phyloP scores from a whole-genome alignment of 1,140 invertebrate species.

The Panulirus ornatus region DNA sequence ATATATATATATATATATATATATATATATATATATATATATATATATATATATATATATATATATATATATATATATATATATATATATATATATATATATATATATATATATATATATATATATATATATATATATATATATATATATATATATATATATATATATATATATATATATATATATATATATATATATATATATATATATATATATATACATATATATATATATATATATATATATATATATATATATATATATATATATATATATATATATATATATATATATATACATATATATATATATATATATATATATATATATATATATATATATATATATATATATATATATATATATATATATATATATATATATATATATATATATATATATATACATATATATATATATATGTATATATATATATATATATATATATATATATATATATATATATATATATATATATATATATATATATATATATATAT shows the following conservation, averaged over 20 bases:
- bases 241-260: conserved; percentile 2
- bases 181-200: background rate
- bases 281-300: background rate
- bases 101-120: conserved; percentile 22
- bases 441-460: conserved; percentile 29
- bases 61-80: conserved; percentile 19
- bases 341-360: conserved; percentile 31
- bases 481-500: conserved; percentile 30
- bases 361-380: conserved; percentile 29
- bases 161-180: background rate
- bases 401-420: conserved; percentile 28
- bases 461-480: conserved; percentile 26
- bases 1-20: conserved; percentile 8
- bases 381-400: conserved; percentile 31
- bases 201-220: background rate
- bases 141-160: background rate
- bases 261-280: background rate
- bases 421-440: conserved; percentile 22
- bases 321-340: background rate
- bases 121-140: conserved; percentile 16
- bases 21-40: conserved; percentile 31
- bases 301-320: background rate
- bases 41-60: conserved; percentile 18
- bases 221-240: background rate
- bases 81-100: conserved; percentile 34